These are phyloP conservation scores for Melitaea cinxia DNA, from an alignment of 1,140 invertebrate genomes.

Conservation along the genomic window DNA sequence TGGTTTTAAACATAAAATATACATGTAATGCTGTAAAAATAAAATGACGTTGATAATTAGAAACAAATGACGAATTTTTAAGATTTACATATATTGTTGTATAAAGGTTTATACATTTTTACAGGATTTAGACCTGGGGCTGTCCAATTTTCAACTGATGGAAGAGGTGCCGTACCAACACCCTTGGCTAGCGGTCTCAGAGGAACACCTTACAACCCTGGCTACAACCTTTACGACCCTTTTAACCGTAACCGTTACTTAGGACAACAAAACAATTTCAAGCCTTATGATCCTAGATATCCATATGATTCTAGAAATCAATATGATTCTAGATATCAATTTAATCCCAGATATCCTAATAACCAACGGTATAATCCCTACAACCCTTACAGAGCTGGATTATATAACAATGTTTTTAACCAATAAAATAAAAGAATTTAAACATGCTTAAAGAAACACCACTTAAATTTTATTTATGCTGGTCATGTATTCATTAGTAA, in stretches of 20 bases:
- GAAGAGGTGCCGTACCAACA: constrained; percentile 46
- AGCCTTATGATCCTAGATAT: constrained; percentile 50
- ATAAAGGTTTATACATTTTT: constrained; percentile 12
- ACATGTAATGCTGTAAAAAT: too few species aligned
- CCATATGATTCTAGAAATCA: constrained; percentile 42
- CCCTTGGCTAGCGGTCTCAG: constrained; percentile 33
- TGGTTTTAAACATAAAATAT: too few species aligned
- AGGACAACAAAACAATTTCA: constrained; percentile 41
- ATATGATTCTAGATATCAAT: constrained; percentile 51
- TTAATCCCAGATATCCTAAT: constrained; percentile 46
- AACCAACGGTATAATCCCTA: constrained; percentile 45
- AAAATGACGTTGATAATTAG: too few species aligned
- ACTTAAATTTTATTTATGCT: neutral
- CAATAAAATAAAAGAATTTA: neutral
- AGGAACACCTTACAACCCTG: constrained; percentile 46
- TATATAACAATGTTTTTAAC: constrained; percentile 5
- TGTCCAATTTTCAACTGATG: constrained; percentile 65
- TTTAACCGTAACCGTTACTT: constrained; percentile 35
- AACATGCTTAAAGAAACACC: neutral
- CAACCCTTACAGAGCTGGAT: constrained; percentile 43
- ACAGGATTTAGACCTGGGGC: constrained; percentile 73
- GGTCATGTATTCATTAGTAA: too few species aligned
- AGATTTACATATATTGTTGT: neutral
- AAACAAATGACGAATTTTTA: too few species aligned
- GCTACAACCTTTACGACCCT: constrained; percentile 42